These are phyloP conservation scores for Sycophila texana DNA, from an alignment of 2,888 invertebrate genomes.

Conservation along the genomic window DNA sequence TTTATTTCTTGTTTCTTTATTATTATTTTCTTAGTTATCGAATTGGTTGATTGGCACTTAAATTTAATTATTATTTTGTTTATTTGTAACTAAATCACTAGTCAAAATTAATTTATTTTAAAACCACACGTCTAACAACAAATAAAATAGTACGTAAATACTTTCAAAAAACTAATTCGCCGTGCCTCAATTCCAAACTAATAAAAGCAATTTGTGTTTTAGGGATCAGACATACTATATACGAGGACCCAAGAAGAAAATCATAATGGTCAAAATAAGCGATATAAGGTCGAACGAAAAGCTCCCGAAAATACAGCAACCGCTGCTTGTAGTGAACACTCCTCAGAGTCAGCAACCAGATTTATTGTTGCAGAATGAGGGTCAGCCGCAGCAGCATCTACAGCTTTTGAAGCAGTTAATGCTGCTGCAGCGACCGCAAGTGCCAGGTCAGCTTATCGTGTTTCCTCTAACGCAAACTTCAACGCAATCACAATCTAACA, in stretches of 20 bases:
- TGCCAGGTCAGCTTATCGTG: neutral
- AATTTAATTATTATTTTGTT: too few species aligned
- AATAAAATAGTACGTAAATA: constrained; percentile 10
- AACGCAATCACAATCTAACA: neutral
- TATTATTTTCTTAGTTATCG: too few species aligned
- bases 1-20: too few species aligned
- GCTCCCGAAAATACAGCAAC: neutral
- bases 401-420: neutral
- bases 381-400: neutral
- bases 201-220: constrained; percentile 43
- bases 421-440: neutral
- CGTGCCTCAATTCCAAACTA: neutral
- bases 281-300: neutral
- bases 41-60: too few species aligned
- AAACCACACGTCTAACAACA: constrained; percentile 16
- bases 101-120: neutral
- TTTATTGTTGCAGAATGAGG: neutral
- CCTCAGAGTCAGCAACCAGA: neutral
- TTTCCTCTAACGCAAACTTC: neutral
- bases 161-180: neutral
- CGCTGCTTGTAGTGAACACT: neutral
- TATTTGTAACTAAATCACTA: neutral
- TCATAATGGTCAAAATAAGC: constrained; percentile 29
- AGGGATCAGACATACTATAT: constrained; percentile 25
- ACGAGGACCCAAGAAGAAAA: constrained; percentile 13